Evolutionary conservation across 2,113 vertebrate species (phyloP).

Genomic region (Pygoscelis adeliae): DNA sequence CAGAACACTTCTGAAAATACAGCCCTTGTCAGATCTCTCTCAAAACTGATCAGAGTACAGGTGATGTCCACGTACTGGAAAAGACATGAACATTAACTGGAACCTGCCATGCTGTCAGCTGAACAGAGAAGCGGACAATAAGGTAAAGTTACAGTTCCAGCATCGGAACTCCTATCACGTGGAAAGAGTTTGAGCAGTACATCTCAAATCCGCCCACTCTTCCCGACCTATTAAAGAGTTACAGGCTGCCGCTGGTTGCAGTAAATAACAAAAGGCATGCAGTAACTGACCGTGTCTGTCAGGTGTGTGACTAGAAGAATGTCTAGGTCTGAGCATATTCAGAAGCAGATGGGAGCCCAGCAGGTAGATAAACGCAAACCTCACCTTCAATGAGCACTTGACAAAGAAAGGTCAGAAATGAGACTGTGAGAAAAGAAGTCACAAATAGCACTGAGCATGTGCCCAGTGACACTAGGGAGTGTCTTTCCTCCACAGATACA

Average conservation of each 20-base stretch:
- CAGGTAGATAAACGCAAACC: slow-evolving; percentile 29
- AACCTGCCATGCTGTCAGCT: background rate
- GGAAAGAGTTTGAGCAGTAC: rapidly evolving
- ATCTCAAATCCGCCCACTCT: background rate
- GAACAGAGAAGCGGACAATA: background rate
- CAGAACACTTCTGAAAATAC: background rate
- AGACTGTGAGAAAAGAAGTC: slow-evolving; percentile 5
- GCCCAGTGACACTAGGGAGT: background rate
- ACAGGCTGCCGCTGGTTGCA: background rate
- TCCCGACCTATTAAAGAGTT: rapidly evolving
- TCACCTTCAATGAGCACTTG: slow-evolving; percentile 26
- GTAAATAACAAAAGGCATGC: background rate
- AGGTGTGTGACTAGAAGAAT: background rate
- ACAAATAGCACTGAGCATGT: slow-evolving; percentile 38
- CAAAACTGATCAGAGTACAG: background rate
- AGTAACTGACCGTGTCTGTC: background rate
- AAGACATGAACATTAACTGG: background rate
- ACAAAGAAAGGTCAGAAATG: slow-evolving; percentile 61
- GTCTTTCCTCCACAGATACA: background rate
- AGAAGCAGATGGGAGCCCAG: slow-evolving; percentile 66
- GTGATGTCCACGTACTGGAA: background rate
- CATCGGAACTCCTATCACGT: background rate
- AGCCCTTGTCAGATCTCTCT: rapidly evolving
- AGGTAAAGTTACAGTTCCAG: background rate
- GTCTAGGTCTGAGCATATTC: background rate